phyloP scores from a whole-genome alignment of 2,888 invertebrate genomes.

The Schizaphis graminum region DNA sequence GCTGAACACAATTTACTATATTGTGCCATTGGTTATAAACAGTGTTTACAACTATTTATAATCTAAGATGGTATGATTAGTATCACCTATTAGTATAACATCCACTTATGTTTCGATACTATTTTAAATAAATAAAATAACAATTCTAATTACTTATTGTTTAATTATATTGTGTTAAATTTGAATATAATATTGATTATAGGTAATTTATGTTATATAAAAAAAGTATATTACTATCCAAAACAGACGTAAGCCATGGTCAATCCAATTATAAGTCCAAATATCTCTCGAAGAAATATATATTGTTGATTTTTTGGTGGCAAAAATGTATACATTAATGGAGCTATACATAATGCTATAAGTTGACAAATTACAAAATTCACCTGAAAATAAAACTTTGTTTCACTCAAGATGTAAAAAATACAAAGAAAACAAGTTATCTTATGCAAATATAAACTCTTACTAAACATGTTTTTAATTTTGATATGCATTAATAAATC shows the following conservation, averaged over 20 bases:
- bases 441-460: not conserved
- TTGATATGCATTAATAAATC: not conserved
- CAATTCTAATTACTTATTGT: not conserved
- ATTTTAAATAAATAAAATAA: not conserved
- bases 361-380: constrained; percentile 89
- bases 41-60: too few relatives aligned
- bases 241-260: constrained; percentile 90
- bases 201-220: not conserved
- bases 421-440: not conserved
- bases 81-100: not conserved
- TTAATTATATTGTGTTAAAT: not conserved
- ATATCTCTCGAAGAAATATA: constrained; percentile 81
- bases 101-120: not conserved
- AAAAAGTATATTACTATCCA: constrained; percentile 78
- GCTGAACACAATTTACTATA: not conserved
- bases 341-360: constrained; percentile 83
- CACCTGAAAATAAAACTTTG: constrained; percentile 76
- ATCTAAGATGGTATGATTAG: not conserved
- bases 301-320: constrained; percentile 78
- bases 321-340: constrained; percentile 82
- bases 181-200: not conserved
- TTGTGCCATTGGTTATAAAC: too few relatives aligned
- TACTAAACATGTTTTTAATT: not conserved
- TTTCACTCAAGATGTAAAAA: not conserved
- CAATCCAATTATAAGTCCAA: constrained; percentile 84